These are phyloP conservation scores for Rhingia rostrata DNA, from an alignment of 2,888 invertebrate species.

Conservation along the genomic window DNA sequence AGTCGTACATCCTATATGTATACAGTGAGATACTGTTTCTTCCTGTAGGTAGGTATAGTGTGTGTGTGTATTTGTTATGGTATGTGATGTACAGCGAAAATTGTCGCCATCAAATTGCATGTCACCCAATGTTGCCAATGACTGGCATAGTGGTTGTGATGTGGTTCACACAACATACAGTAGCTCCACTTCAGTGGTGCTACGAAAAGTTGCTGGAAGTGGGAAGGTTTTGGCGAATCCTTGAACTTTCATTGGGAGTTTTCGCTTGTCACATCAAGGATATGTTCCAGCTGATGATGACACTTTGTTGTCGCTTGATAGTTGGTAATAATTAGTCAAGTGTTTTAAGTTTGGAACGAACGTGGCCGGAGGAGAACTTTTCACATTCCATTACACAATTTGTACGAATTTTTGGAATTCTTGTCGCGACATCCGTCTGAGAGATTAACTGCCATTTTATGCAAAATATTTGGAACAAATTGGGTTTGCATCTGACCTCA, in stretches of 20 bases:
- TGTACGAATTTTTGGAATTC: neutral
- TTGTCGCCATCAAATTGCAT: conserved; percentile 70
- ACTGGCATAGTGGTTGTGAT: conserved; percentile 47
- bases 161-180: conserved; percentile 28
- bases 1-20: neutral
- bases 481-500: no score
- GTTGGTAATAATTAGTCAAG: conserved; percentile 53
- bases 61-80: neutral
- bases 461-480: no score
- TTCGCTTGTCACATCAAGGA: neutral
- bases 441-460: no score
- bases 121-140: conserved; percentile 64
- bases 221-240: conserved; percentile 24
- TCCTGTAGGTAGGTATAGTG: conserved; percentile 12
- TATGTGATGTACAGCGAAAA: conserved; percentile 57
- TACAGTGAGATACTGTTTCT: neutral
- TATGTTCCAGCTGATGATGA: conserved; percentile 47
- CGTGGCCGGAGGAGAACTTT: neutral
- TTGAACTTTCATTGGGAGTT: conserved; percentile 51
- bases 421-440: neutral
- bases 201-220: conserved; percentile 13
- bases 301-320: conserved; percentile 25
- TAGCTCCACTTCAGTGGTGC: neutral
- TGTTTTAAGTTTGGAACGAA: neutral
- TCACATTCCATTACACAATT: neutral